Conservation (phyloP, 2,888 invertebrate genomes). For the Rhimphoctona megacephalus region DNA sequence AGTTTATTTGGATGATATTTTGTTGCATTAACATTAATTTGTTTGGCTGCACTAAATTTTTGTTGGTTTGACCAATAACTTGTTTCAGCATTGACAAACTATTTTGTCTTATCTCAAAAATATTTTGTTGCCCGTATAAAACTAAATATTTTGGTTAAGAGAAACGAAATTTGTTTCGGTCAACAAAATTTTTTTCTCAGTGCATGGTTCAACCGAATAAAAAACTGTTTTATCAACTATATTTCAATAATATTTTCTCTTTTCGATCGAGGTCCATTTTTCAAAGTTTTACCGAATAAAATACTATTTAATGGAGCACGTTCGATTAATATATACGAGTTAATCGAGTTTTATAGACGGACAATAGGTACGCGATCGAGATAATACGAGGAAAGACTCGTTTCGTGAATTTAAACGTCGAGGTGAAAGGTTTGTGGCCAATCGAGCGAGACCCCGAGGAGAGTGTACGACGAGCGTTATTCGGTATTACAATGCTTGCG, state of each 20-base stretch:
- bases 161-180: no score
- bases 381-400: conserved; percentile 48
- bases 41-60: no score
- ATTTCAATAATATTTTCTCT: background rate
- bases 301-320: background rate
- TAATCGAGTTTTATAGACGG: conserved; percentile 14
- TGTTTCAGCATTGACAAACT: no score
- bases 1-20: no score
- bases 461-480: conserved; percentile 51
- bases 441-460: conserved; percentile 59
- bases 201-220: background rate
- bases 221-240: background rate
- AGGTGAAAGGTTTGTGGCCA: conserved; percentile 64
- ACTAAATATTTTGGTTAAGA: no score
- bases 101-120: no score
- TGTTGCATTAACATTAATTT: no score
- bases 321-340: background rate
- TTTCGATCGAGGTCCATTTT: background rate
- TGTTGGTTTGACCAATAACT: no score
- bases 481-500: conserved; percentile 64
- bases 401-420: conserved; percentile 61
- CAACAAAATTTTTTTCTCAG: no score
- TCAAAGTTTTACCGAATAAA: background rate
- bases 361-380: conserved; percentile 39
- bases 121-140: no score